A percentile compares a stretch with the other conserved stretches of the same genome.
phyloP scores from a whole-genome alignment of 2,797 vertebrate species.

The Thalassophryne amazonica region DNA sequence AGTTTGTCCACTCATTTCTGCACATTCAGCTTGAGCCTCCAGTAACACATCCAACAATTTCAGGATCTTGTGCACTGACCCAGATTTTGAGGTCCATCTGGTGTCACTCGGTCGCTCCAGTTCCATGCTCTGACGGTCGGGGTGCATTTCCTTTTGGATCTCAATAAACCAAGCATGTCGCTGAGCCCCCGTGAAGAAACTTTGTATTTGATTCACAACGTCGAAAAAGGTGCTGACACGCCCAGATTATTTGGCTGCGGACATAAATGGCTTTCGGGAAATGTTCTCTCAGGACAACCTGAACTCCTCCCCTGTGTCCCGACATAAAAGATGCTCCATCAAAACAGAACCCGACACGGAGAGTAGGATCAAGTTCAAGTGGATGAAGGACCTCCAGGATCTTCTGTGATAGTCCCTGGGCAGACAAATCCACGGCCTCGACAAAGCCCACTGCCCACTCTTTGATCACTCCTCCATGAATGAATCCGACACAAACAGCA shows the following conservation, averaged over 20 bases:
- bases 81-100: background rate
- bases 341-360: slow-evolving; percentile 3
- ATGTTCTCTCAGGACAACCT: background rate
- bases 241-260: background rate
- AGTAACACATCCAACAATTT: background rate
- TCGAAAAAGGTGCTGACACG: background rate
- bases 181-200: background rate
- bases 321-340: background rate
- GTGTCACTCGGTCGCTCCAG: no score
- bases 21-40: slow-evolving; percentile 1
- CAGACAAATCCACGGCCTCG: background rate
- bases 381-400: slow-evolving; percentile 3
- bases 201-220: background rate
- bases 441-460: background rate
- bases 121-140: no score
- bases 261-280: background rate
- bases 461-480: no score
- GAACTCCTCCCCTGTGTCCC: background rate
- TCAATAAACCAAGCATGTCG: background rate
- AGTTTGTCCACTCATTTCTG: background rate
- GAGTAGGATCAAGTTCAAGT: background rate
- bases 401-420: background rate
- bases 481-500: no score
- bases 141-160: no score
- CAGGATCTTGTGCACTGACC: slow-evolving; percentile 1